Base-by-base conservation (phyloP, 2,888 invertebrate genomes). In the Agrotis puta region DNA sequence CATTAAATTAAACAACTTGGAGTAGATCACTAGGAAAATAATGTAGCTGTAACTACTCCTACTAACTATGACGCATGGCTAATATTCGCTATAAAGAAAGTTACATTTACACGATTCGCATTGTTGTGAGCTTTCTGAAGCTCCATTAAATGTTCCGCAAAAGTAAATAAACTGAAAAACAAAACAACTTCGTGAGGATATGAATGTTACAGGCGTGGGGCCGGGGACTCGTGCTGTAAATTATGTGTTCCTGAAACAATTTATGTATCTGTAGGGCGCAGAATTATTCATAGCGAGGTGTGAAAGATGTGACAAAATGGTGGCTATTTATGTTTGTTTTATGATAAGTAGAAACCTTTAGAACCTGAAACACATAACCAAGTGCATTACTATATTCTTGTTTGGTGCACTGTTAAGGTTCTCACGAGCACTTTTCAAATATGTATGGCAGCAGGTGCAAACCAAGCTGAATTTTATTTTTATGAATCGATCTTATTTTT, bases 181-280 rank as follows among this genome's bases (percentile, higher is more conserved):
- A n/a, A 2, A 64, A 64, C 64, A 67, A 47, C 13, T 45, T 58
- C 9, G 27, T 43, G 51, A 39, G 48, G 33, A 70, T 61, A 47
- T 64, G 59, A 45, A 67, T 57, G 20, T 57, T 48, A 61, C 48
- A 48, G 20, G 51, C 27, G 62, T 47, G 61, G 53, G 56, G 20
- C 22, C 20, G 14, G 64, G 18, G 13, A 33, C 16, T 14, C 4
- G 11, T 11, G 45, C 3, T 3, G 51, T 66, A 66, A 73, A 61
- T 73, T 61, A 78, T 64, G 48, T 56, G 51, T 78, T 56, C 65
- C 63, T 53, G 33, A 48, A 69, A 73, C 47, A 64, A 48, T 53
- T 57, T 64, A 77, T 69, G 50, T 70, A 50, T 43, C 50, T 59
- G 51, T 24, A 45, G 56, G 43, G 6, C 48, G 20, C 47, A 50